Evolutionary conservation across 2,797 vertebrate genomes (phyloP), one percentile per base, ranked within the genome.

Genomic region (Alectoris magna): DNA sequence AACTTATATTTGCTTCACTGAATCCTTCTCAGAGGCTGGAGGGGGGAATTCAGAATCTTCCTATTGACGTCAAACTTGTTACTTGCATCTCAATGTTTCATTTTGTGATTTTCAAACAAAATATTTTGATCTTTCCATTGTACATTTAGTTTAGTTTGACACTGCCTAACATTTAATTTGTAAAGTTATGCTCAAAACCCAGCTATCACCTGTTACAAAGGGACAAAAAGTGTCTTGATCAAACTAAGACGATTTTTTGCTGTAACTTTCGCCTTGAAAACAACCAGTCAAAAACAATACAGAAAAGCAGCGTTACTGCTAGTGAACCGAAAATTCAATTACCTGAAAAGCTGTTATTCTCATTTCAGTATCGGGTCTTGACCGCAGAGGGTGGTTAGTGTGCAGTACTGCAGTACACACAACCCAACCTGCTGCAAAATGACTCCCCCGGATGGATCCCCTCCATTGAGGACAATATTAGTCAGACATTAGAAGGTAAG

Each of bases 321-420:
- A 90, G 63, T 78, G 85, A 96, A 95, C 73, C 1, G 10, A 91
- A 93, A 91, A 78, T 60, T 90, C 76, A 67, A 41, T 94, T 91
- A 76, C 62, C 66, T 72, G 74, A 44, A 72, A 75, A 84, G 36
- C 55, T 92, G 64, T 69, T 76, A 83, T 66, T 84, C 14, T 85
- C 18, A n/a, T 95, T 91, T 92, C 49, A 72, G 34, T 29, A 27
- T 80, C 58, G 87, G 26, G 10, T 51, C 46, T 55, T 66, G 46
- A 36, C 67, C 46, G 49, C 73, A 85, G 76, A 75, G 59, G 46
- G 56, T 70, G 43, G 56, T 70, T 74, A 75, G 43, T 22, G 51
- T 22, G 64, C 60, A 69, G 51, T 2, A 48, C 48, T 85, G 26
- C 76, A 60, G n/a, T 13, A 34, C 22, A 8, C 11, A 60, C 69